Evolutionary conservation across 1,140 invertebrate species (phyloP).

Genomic region (Drosophila cardini): DNA sequence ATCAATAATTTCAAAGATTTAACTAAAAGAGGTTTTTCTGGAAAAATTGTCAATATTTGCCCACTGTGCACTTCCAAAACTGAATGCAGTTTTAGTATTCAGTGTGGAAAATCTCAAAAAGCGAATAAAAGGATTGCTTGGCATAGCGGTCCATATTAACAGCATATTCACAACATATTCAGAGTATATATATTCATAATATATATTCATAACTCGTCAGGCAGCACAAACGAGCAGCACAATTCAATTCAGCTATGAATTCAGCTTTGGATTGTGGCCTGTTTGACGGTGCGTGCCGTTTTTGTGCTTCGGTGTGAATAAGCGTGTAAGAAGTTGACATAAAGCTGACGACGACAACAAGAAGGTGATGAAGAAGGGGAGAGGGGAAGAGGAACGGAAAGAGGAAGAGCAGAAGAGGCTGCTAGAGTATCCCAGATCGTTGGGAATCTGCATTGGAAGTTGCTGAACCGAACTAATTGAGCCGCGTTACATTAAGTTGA

Average conservation of each 20-base stretch:
- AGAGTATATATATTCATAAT: too few species aligned
- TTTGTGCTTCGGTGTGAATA: constrained; percentile 83
- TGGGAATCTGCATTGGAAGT: constrained; percentile 71
- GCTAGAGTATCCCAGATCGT: constrained; percentile 42
- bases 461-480: constrained; percentile 83
- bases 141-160: not conserved
- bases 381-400: constrained; percentile 10
- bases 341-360: constrained; percentile 58
- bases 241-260: constrained; percentile 2
- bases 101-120: constrained; percentile 5
- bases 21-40: too few species aligned
- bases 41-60: too few species aligned
- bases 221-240: constrained; percentile 64
- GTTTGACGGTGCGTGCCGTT: constrained; percentile 50
- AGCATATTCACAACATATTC: constrained; percentile 19
- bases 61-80: not conserved
- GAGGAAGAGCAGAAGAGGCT: constrained; percentile 27
- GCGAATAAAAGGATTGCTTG: constrained; percentile 6
- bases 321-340: constrained; percentile 81
- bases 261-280: constrained; percentile 8
- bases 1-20: too few species aligned
- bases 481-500: constrained; percentile 82
- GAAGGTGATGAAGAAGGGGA: constrained; percentile 18
- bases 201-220: constrained; percentile 69
- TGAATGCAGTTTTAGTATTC: not conserved